Percentiles rank a stretch among this genome's conserved stretches.
phyloP scores from a whole-genome alignment of 2,888 invertebrate genomes.

The Chrysolina americana region DNA sequence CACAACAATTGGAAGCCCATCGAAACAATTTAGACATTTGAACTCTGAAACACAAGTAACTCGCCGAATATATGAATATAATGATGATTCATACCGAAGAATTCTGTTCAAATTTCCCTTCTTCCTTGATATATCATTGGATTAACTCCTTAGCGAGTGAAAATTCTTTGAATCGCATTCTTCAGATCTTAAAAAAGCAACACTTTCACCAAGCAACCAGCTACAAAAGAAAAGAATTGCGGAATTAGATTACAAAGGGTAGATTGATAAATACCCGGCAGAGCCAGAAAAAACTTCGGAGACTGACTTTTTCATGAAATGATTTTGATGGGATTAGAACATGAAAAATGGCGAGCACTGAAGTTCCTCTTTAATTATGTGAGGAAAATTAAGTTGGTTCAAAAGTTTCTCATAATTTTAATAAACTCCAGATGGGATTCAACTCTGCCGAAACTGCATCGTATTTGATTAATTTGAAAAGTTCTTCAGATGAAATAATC shows the following conservation, averaged over 20 bases:
- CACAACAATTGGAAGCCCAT: too few species aligned
- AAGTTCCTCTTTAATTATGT: conserved; percentile 6
- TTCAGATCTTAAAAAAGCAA: not conserved
- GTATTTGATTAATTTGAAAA: conserved; percentile 11
- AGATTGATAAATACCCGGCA: conserved; percentile 19
- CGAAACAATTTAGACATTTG: too few species aligned
- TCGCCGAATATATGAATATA: too few species aligned
- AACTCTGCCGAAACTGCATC: conserved; percentile 8
- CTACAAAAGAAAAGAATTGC: not conserved
- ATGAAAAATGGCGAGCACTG: conserved; percentile 15
- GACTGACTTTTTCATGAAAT: conserved; percentile 21
- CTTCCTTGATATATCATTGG: not conserved
- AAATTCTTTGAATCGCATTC: conserved; percentile 2
- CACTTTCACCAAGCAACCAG: not conserved
- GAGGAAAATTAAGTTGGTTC: conserved; percentile 16
- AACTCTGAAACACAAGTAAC: too few species aligned
- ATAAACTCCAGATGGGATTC: conserved; percentile 19
- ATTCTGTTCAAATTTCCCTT: not conserved
- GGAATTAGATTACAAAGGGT: conserved; percentile 16
- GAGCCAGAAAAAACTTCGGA: conserved; percentile 11
- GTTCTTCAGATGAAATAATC: conserved; percentile 9
- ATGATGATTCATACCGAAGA: not conserved
- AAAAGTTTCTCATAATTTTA: conserved; percentile 15
- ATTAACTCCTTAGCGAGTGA: not conserved
- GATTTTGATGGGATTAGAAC: conserved; percentile 7